These are phyloP conservation scores for Syngnathoides biaculeatus DNA, from an alignment of 2,113 vertebrate species.

Conservation along the genomic window DNA sequence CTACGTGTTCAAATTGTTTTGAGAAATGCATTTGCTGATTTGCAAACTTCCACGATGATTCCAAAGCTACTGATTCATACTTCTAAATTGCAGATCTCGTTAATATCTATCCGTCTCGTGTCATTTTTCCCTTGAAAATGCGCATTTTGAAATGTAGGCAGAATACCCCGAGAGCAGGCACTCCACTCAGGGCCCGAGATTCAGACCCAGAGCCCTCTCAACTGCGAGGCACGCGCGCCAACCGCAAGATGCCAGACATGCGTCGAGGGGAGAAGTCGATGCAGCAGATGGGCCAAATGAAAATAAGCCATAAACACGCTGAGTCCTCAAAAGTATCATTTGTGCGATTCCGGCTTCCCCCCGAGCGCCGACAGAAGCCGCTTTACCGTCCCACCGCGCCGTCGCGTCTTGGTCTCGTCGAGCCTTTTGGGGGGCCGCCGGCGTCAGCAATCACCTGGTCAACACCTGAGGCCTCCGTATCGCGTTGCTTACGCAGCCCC, in stretches of 20 bases:
- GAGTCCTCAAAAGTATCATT: conserved; percentile 2
- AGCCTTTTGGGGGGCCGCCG: background rate
- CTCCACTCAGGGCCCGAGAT: background rate
- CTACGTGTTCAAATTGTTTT: too few relatives aligned
- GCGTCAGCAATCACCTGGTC: conserved; percentile 25
- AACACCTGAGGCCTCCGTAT: conserved; percentile 12
- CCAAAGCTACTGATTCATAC: too few relatives aligned
- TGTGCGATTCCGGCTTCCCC: background rate
- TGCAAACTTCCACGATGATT: too few relatives aligned
- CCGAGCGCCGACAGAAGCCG: background rate
- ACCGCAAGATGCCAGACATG: background rate
- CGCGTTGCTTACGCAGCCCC: background rate
- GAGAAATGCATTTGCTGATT: too few relatives aligned
- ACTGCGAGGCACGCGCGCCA: background rate
- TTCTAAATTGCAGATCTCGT: background rate
- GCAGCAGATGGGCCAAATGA: background rate
- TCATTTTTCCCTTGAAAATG: background rate
- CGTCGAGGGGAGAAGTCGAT: background rate
- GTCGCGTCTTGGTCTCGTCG: background rate
- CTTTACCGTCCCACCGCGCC: background rate
- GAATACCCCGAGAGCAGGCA: background rate
- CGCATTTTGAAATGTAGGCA: background rate
- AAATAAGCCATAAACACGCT: background rate
- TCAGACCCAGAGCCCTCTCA: background rate
- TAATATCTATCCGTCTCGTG: background rate